phyloP scores from a whole-genome alignment of 30 jellyfish, hydroid and myxozoan species.

The Aurelia aurita complex sp. Pacific region DNA sequence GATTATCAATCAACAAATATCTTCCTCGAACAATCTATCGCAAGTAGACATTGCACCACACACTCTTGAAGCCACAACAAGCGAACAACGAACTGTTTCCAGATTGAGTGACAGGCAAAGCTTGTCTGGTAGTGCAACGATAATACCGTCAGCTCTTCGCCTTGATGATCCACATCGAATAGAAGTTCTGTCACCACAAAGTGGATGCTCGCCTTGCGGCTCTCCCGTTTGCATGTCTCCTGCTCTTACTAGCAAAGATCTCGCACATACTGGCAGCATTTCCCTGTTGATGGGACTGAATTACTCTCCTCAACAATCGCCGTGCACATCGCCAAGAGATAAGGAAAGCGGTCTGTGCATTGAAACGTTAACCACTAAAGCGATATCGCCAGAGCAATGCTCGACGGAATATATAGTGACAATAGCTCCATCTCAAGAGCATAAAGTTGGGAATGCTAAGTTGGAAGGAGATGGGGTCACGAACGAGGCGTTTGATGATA shows the following conservation, averaged over 20 bases:
- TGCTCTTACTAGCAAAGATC: conserved; percentile 13
- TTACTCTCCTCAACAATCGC: conserved; percentile 24
- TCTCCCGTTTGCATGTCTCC: conserved; percentile 36
- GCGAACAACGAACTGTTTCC: background rate
- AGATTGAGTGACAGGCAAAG: background rate
- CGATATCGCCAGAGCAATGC: background rate
- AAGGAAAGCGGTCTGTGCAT: background rate
- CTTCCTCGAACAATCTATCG: background rate
- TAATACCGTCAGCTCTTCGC: background rate
- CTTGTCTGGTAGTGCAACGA: conserved; percentile 52
- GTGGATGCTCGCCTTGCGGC: background rate
- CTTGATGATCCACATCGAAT: conserved; percentile 19
- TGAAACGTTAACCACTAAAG: background rate
- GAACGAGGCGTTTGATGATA: conserved; percentile 29
- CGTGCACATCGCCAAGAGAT: conserved; percentile 3
- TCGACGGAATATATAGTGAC: background rate
- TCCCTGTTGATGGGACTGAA: conserved; percentile 30
- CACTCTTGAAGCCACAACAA: background rate
- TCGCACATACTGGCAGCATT: conserved; percentile 48
- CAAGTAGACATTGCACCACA: background rate
- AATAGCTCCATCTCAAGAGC: background rate
- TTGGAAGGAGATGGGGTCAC: conserved; percentile 28
- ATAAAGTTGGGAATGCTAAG: background rate
- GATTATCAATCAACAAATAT: background rate
- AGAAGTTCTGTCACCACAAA: conserved; percentile 24